These are phyloP conservation scores for Bombus cullumanus DNA, from an alignment of 1,140 invertebrate species.

Conservation along the genomic window DNA sequence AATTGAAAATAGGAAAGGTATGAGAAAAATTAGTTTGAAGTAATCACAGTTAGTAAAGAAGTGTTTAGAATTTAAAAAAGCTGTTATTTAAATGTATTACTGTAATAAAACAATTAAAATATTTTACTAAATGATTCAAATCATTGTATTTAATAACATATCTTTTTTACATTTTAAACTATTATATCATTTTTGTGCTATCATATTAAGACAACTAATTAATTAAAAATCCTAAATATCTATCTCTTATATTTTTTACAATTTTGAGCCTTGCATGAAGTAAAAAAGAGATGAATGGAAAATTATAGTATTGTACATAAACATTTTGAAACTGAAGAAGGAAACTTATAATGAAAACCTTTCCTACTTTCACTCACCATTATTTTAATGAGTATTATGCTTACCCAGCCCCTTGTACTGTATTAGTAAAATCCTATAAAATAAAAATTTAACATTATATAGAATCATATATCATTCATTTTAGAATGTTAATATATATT, in stretches of 20 bases:
- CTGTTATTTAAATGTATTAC: constrained; percentile 31
- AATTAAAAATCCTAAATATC: background rate
- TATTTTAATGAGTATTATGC: constrained; percentile 63
- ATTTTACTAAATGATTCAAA: background rate
- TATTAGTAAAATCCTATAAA: constrained; percentile 73
- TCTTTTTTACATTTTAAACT: background rate
- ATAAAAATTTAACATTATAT: constrained; percentile 32
- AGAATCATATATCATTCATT: background rate
- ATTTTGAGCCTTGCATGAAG: background rate
- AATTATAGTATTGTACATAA: constrained; percentile 1
- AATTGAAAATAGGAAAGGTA: constrained; percentile 73
- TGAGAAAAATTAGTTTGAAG: constrained; percentile 62
- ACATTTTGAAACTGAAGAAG: constrained; percentile 20
- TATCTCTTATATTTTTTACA: background rate
- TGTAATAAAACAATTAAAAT: constrained; percentile 36
- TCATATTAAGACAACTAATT: background rate
- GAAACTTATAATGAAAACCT: constrained; percentile 54
- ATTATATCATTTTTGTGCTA: background rate
- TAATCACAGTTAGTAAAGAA: constrained; percentile 55
- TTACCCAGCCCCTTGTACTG: constrained; percentile 75
- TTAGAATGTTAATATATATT: background rate
- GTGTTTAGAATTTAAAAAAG: constrained; percentile 42
- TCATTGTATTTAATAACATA: background rate
- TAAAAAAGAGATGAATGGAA: constrained; percentile 4
- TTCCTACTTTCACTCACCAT: constrained; percentile 72